Percentiles rank a stretch among this genome's conserved stretches.
Conservation (phyloP, 35 echinoderm and acorn worm species). For the Apostichopus parvimensis region DNA sequence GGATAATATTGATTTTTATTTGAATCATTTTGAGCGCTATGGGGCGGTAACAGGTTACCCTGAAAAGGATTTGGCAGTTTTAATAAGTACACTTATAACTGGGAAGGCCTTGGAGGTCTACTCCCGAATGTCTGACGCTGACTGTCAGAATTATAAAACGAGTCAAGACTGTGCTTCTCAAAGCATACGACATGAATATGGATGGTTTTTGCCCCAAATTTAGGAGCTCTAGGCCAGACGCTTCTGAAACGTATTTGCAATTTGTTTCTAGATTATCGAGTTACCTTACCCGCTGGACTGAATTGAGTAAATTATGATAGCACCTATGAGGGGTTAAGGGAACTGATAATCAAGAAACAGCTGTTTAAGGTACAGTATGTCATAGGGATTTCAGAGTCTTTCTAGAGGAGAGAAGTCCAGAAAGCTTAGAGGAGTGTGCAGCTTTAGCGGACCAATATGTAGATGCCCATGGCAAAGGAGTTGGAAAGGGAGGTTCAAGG, state of each 20-base stretch:
- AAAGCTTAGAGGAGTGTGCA: background rate
- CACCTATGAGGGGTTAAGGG: background rate
- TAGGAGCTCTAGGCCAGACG: slow-evolving; percentile 32
- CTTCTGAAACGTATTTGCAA: slow-evolving; percentile 36
- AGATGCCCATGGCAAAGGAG: too few relatives aligned
- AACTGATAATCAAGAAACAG: slow-evolving; percentile 3
- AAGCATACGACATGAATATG: slow-evolving; percentile 49
- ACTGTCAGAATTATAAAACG: slow-evolving; percentile 41
- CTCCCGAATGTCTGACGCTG: background rate
- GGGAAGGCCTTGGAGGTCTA: slow-evolving; percentile 32
- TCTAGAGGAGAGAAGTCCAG: slow-evolving; percentile 15
- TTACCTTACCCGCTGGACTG: slow-evolving; percentile 56
- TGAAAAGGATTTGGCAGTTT: too few relatives aligned
- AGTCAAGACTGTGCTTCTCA: slow-evolving; percentile 28
- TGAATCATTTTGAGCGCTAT: slow-evolving; percentile 32
- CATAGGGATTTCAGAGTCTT: background rate
- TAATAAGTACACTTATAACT: slow-evolving; percentile 4
- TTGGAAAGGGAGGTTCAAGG: background rate
- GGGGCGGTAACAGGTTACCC: background rate
- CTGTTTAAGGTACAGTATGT: background rate
- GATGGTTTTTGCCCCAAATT: slow-evolving; percentile 65
- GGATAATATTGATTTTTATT: slow-evolving; percentile 8
- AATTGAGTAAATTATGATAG: slow-evolving; percentile 16
- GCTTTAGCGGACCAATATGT: background rate
- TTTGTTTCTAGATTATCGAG: slow-evolving; percentile 25